Evolutionary conservation across 2,888 invertebrate genomes (phyloP).

Genomic region (Limnephilus auricula): DNA sequence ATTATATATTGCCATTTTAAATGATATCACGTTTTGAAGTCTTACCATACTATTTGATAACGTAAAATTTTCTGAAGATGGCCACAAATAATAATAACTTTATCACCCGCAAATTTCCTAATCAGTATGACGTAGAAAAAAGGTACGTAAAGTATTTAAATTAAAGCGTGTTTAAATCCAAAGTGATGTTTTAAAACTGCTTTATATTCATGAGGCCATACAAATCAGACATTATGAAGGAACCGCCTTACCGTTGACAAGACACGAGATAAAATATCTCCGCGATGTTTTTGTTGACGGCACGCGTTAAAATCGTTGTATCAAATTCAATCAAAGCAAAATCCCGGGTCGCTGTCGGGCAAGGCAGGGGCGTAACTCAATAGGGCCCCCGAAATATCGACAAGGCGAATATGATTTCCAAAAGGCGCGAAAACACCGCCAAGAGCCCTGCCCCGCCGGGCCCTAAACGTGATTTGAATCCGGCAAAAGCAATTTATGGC

Average conservation of each 20-base stretch:
- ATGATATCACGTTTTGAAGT: no score
- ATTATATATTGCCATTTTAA: no score
- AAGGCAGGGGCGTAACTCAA: conserved; percentile 60
- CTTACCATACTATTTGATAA: no score
- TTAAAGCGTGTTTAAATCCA: not conserved
- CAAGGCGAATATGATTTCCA: conserved; percentile 63
- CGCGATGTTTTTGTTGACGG: conserved; percentile 50
- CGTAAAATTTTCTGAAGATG: not conserved
- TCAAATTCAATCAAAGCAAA: conserved; percentile 63
- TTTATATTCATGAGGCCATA: not conserved
- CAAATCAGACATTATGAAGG: not conserved
- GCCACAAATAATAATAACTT: not conserved
- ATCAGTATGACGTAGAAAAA: not conserved
- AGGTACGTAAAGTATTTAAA: not conserved
- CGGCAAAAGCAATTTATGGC: conserved; percentile 62
- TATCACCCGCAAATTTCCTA: not conserved
- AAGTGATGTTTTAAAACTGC: not conserved
- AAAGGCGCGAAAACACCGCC: conserved; percentile 55
- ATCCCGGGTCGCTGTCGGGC: conserved; percentile 26
- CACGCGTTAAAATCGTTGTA: conserved; percentile 62
- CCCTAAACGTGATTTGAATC: conserved; percentile 66
- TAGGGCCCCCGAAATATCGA: conserved; percentile 60
- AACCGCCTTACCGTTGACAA: conserved; percentile 3
- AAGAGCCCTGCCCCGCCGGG: conserved; percentile 35
- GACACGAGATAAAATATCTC: conserved; percentile 32